phyloP scores from a whole-genome alignment of 2,797 vertebrate species.

The Syngnathus rostellatus region DNA sequence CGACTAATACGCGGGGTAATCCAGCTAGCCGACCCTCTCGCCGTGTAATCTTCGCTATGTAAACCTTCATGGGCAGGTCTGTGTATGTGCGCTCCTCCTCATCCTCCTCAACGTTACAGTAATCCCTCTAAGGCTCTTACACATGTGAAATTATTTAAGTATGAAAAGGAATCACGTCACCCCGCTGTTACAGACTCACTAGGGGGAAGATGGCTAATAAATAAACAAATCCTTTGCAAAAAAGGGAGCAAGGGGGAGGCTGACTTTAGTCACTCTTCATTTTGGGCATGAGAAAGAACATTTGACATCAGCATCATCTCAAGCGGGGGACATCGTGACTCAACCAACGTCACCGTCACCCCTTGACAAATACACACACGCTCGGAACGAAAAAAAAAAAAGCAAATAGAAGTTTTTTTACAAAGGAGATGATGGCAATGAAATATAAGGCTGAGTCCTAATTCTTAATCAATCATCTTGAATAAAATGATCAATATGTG shows the following conservation, averaged over 20 bases:
- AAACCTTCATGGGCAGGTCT: slow-evolving; percentile 64
- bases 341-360: slow-evolving; percentile 15
- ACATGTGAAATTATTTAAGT: slow-evolving; percentile 61
- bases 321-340: slow-evolving; percentile 46
- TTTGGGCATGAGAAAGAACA: slow-evolving; percentile 7
- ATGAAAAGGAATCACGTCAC: slow-evolving; percentile 56
- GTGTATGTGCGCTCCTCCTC: slow-evolving; percentile 29
- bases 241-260: neutral
- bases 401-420: neutral
- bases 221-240: slow-evolving; percentile 39
- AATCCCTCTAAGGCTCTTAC: slow-evolving; percentile 75
- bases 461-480: too few species aligned
- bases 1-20: slow-evolving; percentile 58
- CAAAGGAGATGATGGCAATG: neutral
- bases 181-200: slow-evolving; percentile 33
- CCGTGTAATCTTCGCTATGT: slow-evolving; percentile 57
- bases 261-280: neutral
- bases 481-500: too few species aligned
- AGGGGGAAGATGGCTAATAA: slow-evolving; percentile 51
- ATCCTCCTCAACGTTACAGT: slow-evolving; percentile 51
- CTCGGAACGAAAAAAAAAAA: neutral
- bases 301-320: slow-evolving; percentile 34
- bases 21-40: slow-evolving; percentile 54
- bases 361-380: neutral
- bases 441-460: neutral